A percentile compares a stretch with the other conserved stretches of the same genome.
Evolutionary conservation across 2,888 invertebrate species (phyloP).

Genomic region (Epinotia brunnichana): DNA sequence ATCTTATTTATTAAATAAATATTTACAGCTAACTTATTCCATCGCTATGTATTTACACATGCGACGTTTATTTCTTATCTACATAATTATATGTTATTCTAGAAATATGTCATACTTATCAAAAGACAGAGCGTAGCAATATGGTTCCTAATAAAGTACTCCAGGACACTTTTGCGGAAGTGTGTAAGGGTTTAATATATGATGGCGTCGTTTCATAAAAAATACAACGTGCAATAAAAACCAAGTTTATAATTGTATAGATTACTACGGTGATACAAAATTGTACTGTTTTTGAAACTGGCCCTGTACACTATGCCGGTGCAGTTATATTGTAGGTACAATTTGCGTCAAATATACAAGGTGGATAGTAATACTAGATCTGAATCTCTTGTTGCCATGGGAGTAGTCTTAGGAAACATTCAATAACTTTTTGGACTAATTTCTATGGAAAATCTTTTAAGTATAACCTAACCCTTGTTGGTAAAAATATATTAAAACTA

Average conservation of each 20-base stretch:
- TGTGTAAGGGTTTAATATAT: constrained; percentile 1
- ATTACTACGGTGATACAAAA: background rate
- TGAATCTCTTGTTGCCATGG: background rate
- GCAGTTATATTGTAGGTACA: constrained; percentile 5
- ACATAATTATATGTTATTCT: constrained; percentile 27
- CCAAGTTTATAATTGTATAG: background rate
- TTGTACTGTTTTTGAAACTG: background rate
- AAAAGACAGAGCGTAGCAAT: background rate
- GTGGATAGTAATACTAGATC: background rate
- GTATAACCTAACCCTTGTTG: background rate
- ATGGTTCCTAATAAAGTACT: constrained; percentile 9
- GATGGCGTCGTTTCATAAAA: background rate
- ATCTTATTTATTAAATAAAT: constrained; percentile 35
- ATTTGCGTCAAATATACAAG: background rate
- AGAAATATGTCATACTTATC: constrained; percentile 19
- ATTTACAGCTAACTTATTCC: constrained; percentile 36
- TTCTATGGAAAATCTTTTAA: too few species aligned
- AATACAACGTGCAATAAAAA: background rate
- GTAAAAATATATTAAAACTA: background rate
- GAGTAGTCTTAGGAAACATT: background rate
- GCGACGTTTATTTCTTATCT: constrained; percentile 15
- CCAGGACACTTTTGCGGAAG: background rate
- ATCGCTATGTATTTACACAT: constrained; percentile 20
- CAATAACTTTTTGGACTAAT: background rate
- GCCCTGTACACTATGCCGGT: background rate